These are phyloP conservation scores for Aurelia sp. DNA, from an alignment of 30 jellyfish, hydroid and myxozoan genomes.

Conservation along the genomic window DNA sequence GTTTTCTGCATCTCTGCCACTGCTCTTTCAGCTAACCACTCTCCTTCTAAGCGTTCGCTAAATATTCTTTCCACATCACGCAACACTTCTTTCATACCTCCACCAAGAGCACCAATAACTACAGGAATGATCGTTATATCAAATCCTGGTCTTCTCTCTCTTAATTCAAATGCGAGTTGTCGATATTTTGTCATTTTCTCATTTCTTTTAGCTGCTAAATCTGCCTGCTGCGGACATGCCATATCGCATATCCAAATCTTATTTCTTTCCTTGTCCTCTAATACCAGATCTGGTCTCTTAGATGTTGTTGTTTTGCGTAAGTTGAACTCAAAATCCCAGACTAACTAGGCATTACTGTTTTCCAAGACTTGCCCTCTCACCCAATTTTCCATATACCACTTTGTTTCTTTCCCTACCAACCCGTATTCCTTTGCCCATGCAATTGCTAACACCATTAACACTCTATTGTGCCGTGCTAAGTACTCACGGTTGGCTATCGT, in stretches of 20 bases:
- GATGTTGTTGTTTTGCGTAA: constrained; percentile 23
- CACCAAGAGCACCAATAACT: constrained; percentile 34
- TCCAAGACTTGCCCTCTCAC: constrained; percentile 22
- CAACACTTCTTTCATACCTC: too few species aligned
- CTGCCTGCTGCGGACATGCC: too few species aligned
- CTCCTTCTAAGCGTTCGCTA: too few species aligned
- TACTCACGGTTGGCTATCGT: constrained; percentile 12
- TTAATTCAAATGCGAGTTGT: too few species aligned
- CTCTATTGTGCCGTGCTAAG: constrained; percentile 8
- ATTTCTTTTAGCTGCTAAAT: not conserved
- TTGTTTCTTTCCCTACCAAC: not conserved
- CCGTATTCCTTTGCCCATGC: too few species aligned
- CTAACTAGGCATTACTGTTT: constrained; percentile 15
- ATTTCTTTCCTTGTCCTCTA: too few species aligned
- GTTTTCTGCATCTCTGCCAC: too few species aligned
- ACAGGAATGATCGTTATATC: constrained; percentile 20
- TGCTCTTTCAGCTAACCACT: too few species aligned
- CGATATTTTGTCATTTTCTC: constrained; percentile 7
- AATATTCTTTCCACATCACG: too few species aligned
- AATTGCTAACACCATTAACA: not conserved
- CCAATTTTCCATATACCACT: too few species aligned
- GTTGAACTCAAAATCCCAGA: constrained; percentile 34
- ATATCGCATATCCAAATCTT: constrained; percentile 31
- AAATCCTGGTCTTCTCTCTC: constrained; percentile 15
- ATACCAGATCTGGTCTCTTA: constrained; percentile 32